These are phyloP conservation scores for Lethenteron reissneri DNA, from an alignment of 2,113 vertebrate genomes.

Conservation along the genomic window DNA sequence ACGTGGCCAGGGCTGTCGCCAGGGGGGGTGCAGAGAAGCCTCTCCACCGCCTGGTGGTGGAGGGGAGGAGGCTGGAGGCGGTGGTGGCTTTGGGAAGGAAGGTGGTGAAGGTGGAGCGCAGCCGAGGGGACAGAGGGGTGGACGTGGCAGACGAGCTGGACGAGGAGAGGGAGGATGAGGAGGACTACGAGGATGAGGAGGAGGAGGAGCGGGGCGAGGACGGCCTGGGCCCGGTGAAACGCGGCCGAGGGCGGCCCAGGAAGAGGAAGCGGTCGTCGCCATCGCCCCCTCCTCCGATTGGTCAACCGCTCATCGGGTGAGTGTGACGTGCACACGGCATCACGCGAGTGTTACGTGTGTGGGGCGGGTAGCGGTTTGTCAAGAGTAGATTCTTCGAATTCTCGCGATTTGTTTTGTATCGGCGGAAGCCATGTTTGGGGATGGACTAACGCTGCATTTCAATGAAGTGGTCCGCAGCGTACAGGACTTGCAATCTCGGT, in stretches of 20 bases:
- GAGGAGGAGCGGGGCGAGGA: slow-evolving; percentile 13
- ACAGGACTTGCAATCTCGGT: too few relatives aligned
- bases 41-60: slow-evolving; percentile 9
- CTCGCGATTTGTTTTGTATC: too few relatives aligned
- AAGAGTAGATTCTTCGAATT: too few relatives aligned
- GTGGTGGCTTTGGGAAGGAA: too few relatives aligned
- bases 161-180: slow-evolving; percentile 14
- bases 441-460: too few relatives aligned
- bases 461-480: too few relatives aligned
- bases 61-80: slow-evolving; percentile 9
- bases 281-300: slow-evolving; percentile 22
- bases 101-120: background rate
- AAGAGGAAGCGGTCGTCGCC: slow-evolving; percentile 40
- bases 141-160: slow-evolving; percentile 17
- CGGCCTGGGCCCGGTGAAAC: slow-evolving; percentile 56
- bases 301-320: background rate
- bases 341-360: too few relatives aligned
- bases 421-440: too few relatives aligned
- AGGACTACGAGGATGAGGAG: background rate
- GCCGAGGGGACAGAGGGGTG: slow-evolving; percentile 18
- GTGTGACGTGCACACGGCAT: too few relatives aligned
- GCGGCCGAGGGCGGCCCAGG: slow-evolving; percentile 65
- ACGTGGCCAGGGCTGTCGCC: background rate
- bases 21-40: slow-evolving; percentile 13
- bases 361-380: too few relatives aligned